Evolutionary conservation across 2,888 invertebrate species (phyloP), one percentile per base, ranked within the genome.

Genomic region (Ophion slaviceki): DNA sequence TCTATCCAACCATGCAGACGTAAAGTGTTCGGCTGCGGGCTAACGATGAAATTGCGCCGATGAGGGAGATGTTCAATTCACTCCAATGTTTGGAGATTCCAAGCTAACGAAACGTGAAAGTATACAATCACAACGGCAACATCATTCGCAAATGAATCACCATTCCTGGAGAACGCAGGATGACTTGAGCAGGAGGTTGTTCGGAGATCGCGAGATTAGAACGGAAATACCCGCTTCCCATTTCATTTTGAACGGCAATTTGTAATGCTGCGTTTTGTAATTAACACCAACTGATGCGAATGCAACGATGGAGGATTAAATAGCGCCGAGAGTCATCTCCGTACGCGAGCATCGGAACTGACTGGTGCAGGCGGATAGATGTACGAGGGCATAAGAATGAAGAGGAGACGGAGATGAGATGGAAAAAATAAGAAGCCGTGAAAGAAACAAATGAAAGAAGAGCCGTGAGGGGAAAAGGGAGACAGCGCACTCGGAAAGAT

Each of bases 221-320:
- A 76, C 68, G 67, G 61, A 66, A 76, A 71, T 75, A 20, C 28
- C 36, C 24, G 67, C 40, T 76, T 82, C 75, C 70, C 70, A 70
- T 84, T 91, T 91, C 90, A 90, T 92, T 92, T 92, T 88, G 89
- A 87, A 87, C 87, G 88, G 92, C 93, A 92, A 93, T 93, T 92
- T 92, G 91, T 93, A 91, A 92, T 91, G 91, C 91, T 89, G 91
- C 88, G 84, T 92, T 92, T 91, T 91, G 92, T 92, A 93, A 93
- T 93, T 93, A 93, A 93, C 92, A 90, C 91, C 88, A 71, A 78
- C 72, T 67, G 71, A 70, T 61, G 81, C 75, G 74, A 87, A 87
- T 74, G 84, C 79, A 86, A 82, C 85, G 84, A 84, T 82, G 82
- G 74, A 82, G 75, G 85, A 85, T 75, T 78, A 85, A 82, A 85